Evolutionary conservation across 2,797 vertebrate genomes (phyloP), one percentile per base, ranked within the genome.

Genomic region (Phataginus tetradactyla): DNA sequence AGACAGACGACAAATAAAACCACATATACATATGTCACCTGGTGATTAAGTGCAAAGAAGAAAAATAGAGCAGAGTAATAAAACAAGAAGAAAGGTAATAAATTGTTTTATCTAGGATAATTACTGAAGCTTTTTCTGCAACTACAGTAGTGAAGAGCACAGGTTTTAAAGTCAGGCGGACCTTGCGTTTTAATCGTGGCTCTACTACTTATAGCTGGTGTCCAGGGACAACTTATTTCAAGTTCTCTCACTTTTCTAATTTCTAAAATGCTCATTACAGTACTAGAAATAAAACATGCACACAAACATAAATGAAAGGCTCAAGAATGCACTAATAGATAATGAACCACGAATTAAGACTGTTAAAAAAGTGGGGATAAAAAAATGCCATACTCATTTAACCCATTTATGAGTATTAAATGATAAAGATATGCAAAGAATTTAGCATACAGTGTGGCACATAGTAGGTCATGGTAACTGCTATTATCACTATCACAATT

Each of bases 261-360:
- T 90, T 92, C 45, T 87, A 95, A 93, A 77, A 87, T 88, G 86
- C 18, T 88, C 81, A 53, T 64, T 72, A 89, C 8, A 72, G 27
- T 49, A 42, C 55, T 53, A 64, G 39, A 51, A 93, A 87, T 21
- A 91, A 68, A 72, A 21, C 32, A 77, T 27, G 21, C 10, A 68
- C 37, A 94, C 3, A 95, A n/a, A 84, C 10, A 93, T 25, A 49
- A 39, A 84, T 42, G 79, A 90, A 77, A 81, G 53, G 21, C 29
- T 92, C 37, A 92, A 80, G 39, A 23, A 87, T 34, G 34, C 37
- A 42, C n/a, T 25, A 75, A 25, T 21, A 83, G 4, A 85, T 21
- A 79, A 39, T 55, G 25, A 87, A 92, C 55, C 29, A 91, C 81
- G 14, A 87, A 74, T 77, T 75, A 55, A 3, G 23, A 20, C 8